Percentiles rank a stretch among this genome's conserved stretches.
Evolutionary conservation across 1,140 invertebrate genomes (phyloP).

Genomic region (Drosophila ananassae): DNA sequence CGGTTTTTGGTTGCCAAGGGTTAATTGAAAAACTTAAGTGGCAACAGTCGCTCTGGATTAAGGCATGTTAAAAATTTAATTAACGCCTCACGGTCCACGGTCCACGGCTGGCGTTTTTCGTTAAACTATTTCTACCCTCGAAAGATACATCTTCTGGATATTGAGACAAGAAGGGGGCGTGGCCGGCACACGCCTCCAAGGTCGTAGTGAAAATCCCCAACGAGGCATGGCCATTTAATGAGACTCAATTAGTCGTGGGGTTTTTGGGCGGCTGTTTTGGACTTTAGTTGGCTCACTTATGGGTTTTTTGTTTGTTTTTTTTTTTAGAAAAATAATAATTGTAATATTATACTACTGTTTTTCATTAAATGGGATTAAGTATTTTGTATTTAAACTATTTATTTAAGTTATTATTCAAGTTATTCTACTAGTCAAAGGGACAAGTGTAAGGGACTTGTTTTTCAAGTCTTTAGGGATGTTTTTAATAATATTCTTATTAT

Average conservation of each 20-base stretch:
- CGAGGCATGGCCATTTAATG: conserved; percentile 11
- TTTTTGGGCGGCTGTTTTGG: too few species aligned
- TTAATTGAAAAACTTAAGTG: conserved; percentile 83
- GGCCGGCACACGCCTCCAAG: background rate
- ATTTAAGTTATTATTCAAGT: too few species aligned
- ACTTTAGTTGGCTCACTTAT: background rate
- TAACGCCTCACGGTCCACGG: conserved; percentile 51
- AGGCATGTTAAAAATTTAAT: conserved; percentile 79
- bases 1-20: conserved; percentile 39
- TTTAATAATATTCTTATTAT: too few species aligned
- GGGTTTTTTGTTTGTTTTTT: background rate
- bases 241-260: conserved; percentile 13
- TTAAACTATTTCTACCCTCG: conserved; percentile 54
- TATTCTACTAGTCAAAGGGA: too few species aligned
- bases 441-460: too few species aligned
- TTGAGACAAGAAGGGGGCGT: conserved; percentile 32
- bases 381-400: too few species aligned
- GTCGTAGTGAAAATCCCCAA: background rate
- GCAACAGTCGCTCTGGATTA: conserved; percentile 77
- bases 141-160: background rate
- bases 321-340: too few species aligned
- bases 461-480: too few species aligned
- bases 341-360: too few species aligned
- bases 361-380: too few species aligned
- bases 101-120: conserved; percentile 2